Conservation (phyloP, 2,797 vertebrate species). For the Sphaeramia orbicularis region DNA sequence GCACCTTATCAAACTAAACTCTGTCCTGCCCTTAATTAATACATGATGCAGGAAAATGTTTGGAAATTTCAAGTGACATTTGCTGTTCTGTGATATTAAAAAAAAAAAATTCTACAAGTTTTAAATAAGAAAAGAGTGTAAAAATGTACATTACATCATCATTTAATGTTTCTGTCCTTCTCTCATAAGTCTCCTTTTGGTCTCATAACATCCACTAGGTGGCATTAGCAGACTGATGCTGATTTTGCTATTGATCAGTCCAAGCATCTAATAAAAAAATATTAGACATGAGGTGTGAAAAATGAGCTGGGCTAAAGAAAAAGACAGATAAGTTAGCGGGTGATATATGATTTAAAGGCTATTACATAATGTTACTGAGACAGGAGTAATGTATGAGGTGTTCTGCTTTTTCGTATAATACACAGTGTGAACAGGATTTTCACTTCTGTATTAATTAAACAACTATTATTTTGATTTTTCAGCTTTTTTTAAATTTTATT, state of each 20-base stretch:
- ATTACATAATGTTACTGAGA: not conserved
- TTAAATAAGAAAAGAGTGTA: not conserved
- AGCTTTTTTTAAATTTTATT: not conserved
- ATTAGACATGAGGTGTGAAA: constrained; percentile 5
- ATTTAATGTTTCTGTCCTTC: not conserved
- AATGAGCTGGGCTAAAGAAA: not conserved
- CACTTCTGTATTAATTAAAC: not conserved
- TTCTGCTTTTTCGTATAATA: not conserved
- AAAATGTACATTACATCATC: not conserved
- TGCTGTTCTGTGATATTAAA: too few species aligned
- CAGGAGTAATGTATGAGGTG: not conserved
- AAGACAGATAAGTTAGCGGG: not conserved
- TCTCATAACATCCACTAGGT: constrained; percentile 54
- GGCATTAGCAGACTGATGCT: constrained; percentile 39
- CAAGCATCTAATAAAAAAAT: constrained; percentile 1
- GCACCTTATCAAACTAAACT: too few species aligned
- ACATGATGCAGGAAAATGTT: too few species aligned
- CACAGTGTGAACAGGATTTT: not conserved
- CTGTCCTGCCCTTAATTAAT: too few species aligned
- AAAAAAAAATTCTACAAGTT: not conserved
- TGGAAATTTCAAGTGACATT: too few species aligned
- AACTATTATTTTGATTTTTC: not conserved
- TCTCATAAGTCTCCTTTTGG: not conserved
- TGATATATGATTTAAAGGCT: not conserved
- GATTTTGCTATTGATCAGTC: not conserved